Conservation (phyloP, 2,113 vertebrate genomes). For the Arvicanthis niloticus region DNA sequence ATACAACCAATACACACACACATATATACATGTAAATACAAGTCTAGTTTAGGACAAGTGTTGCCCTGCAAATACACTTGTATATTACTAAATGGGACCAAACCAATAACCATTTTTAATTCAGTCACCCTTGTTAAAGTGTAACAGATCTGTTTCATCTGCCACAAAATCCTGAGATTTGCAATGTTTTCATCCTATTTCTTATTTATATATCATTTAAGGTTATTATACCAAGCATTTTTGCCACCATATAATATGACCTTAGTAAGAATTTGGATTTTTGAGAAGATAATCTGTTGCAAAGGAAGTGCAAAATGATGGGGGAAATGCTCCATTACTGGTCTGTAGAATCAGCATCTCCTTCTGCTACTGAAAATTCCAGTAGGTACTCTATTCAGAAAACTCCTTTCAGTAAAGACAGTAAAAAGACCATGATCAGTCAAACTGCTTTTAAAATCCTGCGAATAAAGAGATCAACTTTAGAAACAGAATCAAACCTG, state of each 20-base stretch:
- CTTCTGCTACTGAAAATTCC: neutral
- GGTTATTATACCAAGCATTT: neutral
- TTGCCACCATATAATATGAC: neutral
- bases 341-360: neutral
- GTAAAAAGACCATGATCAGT: neutral
- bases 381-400: neutral
- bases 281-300: neutral
- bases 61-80: neutral
- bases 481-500: neutral
- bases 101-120: neutral
- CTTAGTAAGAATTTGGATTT: neutral
- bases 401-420: neutral
- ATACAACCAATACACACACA: neutral
- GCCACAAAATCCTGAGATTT: neutral
- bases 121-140: neutral
- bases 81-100: neutral
- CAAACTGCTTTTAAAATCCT: neutral
- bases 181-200: neutral
- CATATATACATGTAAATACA: neutral
- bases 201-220: neutral
- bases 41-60: neutral
- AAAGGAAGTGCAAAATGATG: neutral
- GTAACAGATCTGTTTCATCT: neutral
- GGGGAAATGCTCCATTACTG: neutral
- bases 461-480: neutral